These are phyloP conservation scores for Micropterix aruncella DNA, from an alignment of 2,888 invertebrate genomes.

Conservation along the genomic window DNA sequence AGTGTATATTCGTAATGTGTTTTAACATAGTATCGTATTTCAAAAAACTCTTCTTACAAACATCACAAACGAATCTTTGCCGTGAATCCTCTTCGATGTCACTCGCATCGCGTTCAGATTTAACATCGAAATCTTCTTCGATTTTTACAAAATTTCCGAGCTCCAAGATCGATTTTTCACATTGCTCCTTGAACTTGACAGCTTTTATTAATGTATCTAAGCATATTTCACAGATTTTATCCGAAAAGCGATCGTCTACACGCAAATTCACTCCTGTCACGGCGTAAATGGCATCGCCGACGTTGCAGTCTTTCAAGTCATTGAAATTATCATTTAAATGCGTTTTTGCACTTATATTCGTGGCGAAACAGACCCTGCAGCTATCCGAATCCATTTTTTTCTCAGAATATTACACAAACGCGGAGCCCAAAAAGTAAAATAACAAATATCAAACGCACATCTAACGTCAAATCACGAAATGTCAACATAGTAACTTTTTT, in stretches of 20 bases:
- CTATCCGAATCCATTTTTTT: background rate
- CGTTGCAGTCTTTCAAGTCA: too few species aligned
- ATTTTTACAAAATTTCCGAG: background rate
- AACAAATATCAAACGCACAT: too few species aligned
- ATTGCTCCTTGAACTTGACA: constrained; percentile 23
- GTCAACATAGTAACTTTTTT: too few species aligned
- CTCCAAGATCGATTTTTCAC: constrained; percentile 19
- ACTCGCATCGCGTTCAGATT: background rate
- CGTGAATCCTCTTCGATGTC: background rate
- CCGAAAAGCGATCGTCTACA: constrained; percentile 23
- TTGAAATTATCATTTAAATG: too few species aligned
- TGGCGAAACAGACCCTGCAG: background rate
- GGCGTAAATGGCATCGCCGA: too few species aligned
- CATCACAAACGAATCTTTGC: background rate
- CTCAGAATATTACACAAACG: too few species aligned
- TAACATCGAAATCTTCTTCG: background rate
- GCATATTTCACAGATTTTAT: constrained; percentile 24
- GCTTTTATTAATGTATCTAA: constrained; percentile 23
- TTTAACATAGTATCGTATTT: background rate
- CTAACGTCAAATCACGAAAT: too few species aligned
- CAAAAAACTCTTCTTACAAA: background rate
- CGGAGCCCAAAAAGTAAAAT: too few species aligned
- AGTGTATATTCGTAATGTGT: background rate
- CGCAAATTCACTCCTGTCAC: constrained; percentile 22
- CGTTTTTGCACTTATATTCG: background rate